These are phyloP conservation scores for Plagodis pulveraria DNA, from an alignment of 2,888 invertebrate species.

Conservation along the genomic window DNA sequence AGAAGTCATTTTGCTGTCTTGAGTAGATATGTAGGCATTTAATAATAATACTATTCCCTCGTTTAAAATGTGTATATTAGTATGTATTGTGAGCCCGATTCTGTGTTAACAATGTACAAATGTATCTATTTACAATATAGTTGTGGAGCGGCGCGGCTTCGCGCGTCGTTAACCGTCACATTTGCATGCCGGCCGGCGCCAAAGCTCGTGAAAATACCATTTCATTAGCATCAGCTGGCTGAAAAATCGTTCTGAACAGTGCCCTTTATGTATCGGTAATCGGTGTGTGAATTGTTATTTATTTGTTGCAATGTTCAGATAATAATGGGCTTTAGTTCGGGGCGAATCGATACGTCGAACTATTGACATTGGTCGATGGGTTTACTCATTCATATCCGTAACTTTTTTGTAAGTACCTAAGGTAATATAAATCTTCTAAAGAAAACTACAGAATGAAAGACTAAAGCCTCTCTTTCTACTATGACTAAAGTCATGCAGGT, in stretches of 20 bases:
- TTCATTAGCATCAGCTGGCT: slow-evolving; percentile 81
- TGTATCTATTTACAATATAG: slow-evolving; percentile 45
- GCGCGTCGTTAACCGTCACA: slow-evolving; percentile 76
- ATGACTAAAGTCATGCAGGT: too few species aligned
- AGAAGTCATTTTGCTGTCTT: too few species aligned
- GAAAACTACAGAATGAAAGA: too few species aligned
- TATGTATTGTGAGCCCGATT: not conserved
- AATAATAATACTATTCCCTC: too few species aligned
- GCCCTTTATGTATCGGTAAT: slow-evolving; percentile 45
- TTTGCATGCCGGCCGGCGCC: slow-evolving; percentile 80
- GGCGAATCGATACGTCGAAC: not conserved
- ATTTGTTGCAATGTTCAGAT: slow-evolving; percentile 28
- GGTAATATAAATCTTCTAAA: not conserved
- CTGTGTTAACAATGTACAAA: not conserved
- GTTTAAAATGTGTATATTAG: too few species aligned
- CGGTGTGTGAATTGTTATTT: slow-evolving; percentile 39
- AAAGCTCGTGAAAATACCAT: slow-evolving; percentile 82
- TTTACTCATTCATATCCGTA: too few species aligned
- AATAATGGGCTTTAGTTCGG: slow-evolving; percentile 22
- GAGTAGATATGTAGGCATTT: too few species aligned
- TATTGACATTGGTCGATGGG: not conserved
- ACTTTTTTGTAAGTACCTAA: not conserved
- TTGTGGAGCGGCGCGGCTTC: slow-evolving; percentile 67
- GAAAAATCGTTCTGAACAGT: slow-evolving; percentile 72
- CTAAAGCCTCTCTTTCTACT: too few species aligned